These are phyloP conservation scores for Pandion haliaetus DNA, from an alignment of 2,113 vertebrate genomes.

Conservation along the genomic window DNA sequence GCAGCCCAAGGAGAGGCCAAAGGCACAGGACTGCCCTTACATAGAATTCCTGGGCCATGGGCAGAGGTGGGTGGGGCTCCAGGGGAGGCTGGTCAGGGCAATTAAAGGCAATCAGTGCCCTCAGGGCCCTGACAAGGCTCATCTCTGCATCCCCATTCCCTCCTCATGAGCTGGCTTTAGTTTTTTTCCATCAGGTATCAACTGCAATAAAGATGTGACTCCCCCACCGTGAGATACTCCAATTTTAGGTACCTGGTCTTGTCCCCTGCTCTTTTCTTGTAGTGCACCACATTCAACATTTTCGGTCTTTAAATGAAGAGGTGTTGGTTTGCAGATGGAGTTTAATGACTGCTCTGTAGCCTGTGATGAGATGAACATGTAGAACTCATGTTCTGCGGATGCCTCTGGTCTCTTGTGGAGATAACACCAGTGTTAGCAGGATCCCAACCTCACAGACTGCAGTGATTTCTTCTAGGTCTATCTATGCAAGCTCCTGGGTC, in stretches of 20 bases:
- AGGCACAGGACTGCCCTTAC: neutral
- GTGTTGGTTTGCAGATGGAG: neutral
- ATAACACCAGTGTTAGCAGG: neutral
- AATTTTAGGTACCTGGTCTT: neutral
- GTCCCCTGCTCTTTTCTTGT: neutral
- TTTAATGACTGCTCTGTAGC: neutral
- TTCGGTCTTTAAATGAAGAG: neutral
- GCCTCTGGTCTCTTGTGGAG: neutral
- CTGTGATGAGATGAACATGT: rapidly evolving
- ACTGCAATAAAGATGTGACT: neutral
- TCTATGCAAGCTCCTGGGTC: no score
- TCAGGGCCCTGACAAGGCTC: neutral
- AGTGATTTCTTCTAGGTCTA: neutral
- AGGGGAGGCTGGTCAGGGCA: neutral
- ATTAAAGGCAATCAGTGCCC: neutral
- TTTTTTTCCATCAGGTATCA: neutral
- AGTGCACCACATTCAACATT: neutral
- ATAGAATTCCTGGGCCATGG: neutral
- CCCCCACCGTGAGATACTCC: neutral
- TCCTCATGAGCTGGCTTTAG: neutral
- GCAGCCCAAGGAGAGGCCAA: rapidly evolving
- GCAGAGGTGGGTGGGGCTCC: neutral
- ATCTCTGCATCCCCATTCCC: neutral
- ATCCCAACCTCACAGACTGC: neutral
- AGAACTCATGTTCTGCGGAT: neutral